These are phyloP conservation scores for Microcebus jonahi DNA, from an alignment of 2,113 vertebrate genomes.

Conservation along the genomic window DNA sequence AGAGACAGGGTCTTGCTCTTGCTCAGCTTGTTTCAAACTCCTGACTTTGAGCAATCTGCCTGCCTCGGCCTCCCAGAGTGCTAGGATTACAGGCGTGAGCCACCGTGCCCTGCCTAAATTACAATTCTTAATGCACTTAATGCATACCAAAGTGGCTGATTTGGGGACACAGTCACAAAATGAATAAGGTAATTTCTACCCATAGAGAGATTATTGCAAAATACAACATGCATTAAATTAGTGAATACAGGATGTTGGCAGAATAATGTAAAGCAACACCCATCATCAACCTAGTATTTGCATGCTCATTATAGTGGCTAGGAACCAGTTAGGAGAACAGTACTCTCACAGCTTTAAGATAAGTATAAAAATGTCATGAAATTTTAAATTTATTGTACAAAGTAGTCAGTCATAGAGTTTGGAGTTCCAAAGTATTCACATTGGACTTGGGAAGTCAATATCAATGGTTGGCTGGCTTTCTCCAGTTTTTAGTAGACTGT, in stretches of 20 bases:
- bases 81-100: too few species aligned
- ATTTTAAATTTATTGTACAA: not conserved
- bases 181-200: not conserved
- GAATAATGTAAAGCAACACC: not conserved
- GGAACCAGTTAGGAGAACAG: not conserved
- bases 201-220: not conserved
- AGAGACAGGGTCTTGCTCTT: too few species aligned
- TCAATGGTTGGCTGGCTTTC: not conserved
- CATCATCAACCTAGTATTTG: not conserved
- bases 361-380: not conserved
- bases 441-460: not conserved
- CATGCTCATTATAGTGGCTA: not conserved
- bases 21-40: too few species aligned
- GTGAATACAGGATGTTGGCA: not conserved
- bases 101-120: not conserved
- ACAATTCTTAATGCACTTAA: not conserved
- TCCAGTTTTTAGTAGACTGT: not conserved
- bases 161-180: not conserved
- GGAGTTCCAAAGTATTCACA: not conserved
- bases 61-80: too few species aligned
- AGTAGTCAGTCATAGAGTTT: not conserved
- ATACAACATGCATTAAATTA: not conserved
- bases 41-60: too few species aligned
- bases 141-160: not conserved
- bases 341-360: not conserved